Percentiles rank a stretch among this genome's conserved stretches.
phyloP scores from a whole-genome alignment of 2,113 vertebrate genomes.

The Pangasianodon hypophthalmus region DNA sequence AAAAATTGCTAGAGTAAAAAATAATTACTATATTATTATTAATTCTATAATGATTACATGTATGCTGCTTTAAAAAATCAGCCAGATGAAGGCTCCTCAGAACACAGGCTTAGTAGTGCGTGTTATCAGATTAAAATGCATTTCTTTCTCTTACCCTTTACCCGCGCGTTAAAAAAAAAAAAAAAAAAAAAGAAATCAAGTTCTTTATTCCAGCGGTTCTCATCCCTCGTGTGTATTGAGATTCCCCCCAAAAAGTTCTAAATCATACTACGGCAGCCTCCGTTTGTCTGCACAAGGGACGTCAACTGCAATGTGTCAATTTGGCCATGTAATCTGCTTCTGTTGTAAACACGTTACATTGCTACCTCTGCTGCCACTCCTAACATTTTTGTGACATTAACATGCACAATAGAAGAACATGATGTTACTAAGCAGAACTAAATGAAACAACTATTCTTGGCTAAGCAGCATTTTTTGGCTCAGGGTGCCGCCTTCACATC shows the following conservation, averaged over 20 bases:
- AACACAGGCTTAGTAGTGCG: neutral
- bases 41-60: neutral
- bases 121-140: neutral
- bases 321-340: neutral
- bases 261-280: neutral
- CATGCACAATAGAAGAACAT: neutral
- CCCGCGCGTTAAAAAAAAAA: too few species aligned
- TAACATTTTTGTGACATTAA: neutral
- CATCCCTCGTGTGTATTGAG: neutral
- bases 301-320: neutral
- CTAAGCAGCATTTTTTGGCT: neutral
- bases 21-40: neutral
- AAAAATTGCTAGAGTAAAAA: neutral
- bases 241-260: neutral
- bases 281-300: neutral
- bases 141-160: neutral
- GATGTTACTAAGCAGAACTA: neutral
- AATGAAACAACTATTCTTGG: neutral
- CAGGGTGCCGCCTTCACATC: neutral
- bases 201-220: neutral
- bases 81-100: neutral
- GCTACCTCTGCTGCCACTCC: neutral
- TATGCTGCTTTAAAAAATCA: neutral
- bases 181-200: too few species aligned
- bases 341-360: neutral